A percentile compares a stretch with the other conserved stretches of the same genome.
These are phyloP conservation scores for Dryobotodes eremita DNA, from an alignment of 2,888 invertebrate species.

Conservation along the genomic window DNA sequence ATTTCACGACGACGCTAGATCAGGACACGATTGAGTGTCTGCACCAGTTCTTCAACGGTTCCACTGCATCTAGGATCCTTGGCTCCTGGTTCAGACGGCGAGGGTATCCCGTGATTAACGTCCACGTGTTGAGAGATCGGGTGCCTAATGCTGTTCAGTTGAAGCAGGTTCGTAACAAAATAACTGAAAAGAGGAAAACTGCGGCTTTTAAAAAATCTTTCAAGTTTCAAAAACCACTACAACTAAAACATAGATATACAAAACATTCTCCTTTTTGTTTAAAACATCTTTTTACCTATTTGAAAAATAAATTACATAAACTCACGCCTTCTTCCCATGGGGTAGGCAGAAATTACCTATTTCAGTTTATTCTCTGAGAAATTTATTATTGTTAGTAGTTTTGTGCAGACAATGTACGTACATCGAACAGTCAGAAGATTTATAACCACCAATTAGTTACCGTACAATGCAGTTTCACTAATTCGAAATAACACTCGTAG, in stretches of 20 bases:
- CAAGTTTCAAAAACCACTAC: background rate
- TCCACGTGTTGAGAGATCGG: conserved; percentile 84
- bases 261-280: background rate
- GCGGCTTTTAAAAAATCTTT: background rate
- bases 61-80: conserved; percentile 87
- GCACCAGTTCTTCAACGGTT: conserved; percentile 85
- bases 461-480: background rate
- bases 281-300: background rate
- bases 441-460: background rate
- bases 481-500: background rate
- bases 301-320: too few species aligned
- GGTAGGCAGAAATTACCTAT: too few species aligned
- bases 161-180: conserved; percentile 77
- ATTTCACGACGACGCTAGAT: conserved; percentile 81
- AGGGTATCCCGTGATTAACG: conserved; percentile 92
- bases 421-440: background rate
- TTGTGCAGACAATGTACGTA: too few species aligned
- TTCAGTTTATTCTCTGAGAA: background rate
- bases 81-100: conserved; percentile 92
- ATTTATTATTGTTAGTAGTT: background rate
- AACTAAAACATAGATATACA: background rate
- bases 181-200: background rate
- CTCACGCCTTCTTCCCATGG: too few species aligned
- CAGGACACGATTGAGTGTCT: conserved; percentile 83
- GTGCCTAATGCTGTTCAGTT: conserved; percentile 82